Base-by-base conservation (phyloP, 2,888 invertebrate genomes). In the Camponotus fellah region DNA sequence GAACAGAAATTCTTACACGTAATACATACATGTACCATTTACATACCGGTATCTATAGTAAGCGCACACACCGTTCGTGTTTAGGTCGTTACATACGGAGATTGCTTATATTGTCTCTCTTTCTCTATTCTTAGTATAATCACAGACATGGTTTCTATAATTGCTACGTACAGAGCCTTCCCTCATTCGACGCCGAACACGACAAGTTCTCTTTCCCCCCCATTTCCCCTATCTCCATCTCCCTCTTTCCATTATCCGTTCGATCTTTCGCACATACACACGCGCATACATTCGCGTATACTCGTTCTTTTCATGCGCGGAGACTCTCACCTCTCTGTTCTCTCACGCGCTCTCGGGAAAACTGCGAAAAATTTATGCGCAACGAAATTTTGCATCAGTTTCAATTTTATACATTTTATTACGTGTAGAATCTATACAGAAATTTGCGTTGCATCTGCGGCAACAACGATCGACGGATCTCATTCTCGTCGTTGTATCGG, bases 61-160 rank as follows among this genome's bases (percentile, higher is more conserved):
- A 53, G 68, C 82, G 76, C 90, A 75, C 79, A 82, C 84, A 80
- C 76, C 58, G 74, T 65, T 88, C 64, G 62, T 49, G 74, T 87
- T 89, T 90, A 91, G 90, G 89, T 90, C 90, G 89, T 89, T 86
- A 83, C 83, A 83, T 64, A 87, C 83, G 85, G 89, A 86, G 83
- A 89, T 89, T 89, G 87, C 86, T 90, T 89, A 88, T 90, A 90
- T 91, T 89, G 87, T 91, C 89, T 91, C 91, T 89, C 85, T 91
- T 89, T 91, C 91, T 89, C 85, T 91, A 92, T 91, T 88, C 89
- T 92, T 92, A 92, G 90, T 91, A 91, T 94, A 93, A 94, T 94
- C 94, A 94, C 94, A 94, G 94, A 92, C 92, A 93, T 90, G 90
- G 92, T 92, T 92, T 88, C 88, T 91, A 92, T 93, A 94, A 92